Conservation (phyloP, 2,888 invertebrate genomes). For the Melipona bicolor region DNA sequence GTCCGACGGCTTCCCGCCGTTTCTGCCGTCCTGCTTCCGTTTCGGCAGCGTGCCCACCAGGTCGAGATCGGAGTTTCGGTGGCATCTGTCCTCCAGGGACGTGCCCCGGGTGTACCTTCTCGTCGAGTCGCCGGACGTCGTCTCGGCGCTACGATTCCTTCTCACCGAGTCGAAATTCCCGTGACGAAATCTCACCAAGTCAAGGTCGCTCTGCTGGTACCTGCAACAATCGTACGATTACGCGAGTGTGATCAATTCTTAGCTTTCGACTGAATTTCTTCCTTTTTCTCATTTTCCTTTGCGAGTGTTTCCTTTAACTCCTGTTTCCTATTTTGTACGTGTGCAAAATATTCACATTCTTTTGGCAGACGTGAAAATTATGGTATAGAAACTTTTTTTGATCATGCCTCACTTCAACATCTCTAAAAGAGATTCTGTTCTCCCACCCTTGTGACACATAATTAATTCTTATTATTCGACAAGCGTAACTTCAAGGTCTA, state of each 20-base stretch:
- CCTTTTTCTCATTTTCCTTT: not conserved
- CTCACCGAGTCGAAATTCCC: slow-evolving; percentile 77
- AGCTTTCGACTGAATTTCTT: no score
- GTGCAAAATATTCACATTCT: no score
- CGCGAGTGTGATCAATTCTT: not conserved
- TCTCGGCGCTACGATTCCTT: slow-evolving; percentile 73
- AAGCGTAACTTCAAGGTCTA: no score
- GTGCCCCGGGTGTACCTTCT: slow-evolving; percentile 64
- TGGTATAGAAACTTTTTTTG: no score
- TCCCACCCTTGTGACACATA: no score
- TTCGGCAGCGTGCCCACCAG: slow-evolving; percentile 79
- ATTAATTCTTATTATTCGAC: no score
- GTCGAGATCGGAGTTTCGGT: slow-evolving; percentile 76
- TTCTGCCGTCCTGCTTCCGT: slow-evolving; percentile 66
- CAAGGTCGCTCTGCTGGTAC: slow-evolving; percentile 80
- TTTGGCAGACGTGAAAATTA: no score
- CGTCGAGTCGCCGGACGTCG: slow-evolving; percentile 60
- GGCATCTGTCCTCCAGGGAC: slow-evolving; percentile 71
- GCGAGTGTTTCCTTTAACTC: no score
- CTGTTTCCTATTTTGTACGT: no score
- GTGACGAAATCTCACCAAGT: slow-evolving; percentile 79
- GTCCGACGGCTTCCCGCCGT: slow-evolving; percentile 58
- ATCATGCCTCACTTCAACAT: no score
- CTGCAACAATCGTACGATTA: slow-evolving; percentile 56
- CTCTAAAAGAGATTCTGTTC: no score